These are phyloP conservation scores for Rhincodon typus DNA, from an alignment of 2,797 vertebrate species.

Conservation along the genomic window DNA sequence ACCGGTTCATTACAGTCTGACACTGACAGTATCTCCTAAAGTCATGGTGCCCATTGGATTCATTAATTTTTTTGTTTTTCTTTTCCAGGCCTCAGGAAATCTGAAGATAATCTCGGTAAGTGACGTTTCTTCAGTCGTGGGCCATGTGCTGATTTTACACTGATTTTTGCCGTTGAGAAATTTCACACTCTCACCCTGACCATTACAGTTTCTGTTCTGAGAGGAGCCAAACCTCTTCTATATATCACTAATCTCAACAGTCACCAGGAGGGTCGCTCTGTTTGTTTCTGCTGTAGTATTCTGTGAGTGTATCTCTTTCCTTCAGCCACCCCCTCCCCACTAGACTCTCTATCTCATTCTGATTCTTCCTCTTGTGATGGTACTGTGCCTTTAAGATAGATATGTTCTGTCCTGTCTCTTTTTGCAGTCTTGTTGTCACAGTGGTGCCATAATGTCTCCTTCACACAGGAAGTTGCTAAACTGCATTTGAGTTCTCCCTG, in stretches of 20 bases:
- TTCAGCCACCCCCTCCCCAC: too few relatives aligned
- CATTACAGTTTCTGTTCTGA: background rate
- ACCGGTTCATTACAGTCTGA: background rate
- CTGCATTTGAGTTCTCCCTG: too few relatives aligned
- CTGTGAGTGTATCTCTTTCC: too few relatives aligned
- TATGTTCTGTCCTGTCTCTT: too few relatives aligned
- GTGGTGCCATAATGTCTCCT: too few relatives aligned
- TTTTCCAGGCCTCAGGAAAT: background rate
- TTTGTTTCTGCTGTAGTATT: too few relatives aligned
- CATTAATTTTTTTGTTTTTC: background rate
- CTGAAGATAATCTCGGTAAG: background rate
- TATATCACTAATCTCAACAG: background rate
- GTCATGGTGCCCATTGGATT: background rate
- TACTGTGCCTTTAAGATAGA: too few relatives aligned
- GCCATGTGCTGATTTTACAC: background rate
- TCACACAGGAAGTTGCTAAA: too few relatives aligned
- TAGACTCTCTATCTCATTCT: too few relatives aligned
- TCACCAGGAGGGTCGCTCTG: too few relatives aligned
- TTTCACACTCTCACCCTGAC: background rate
- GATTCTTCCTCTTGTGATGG: background rate
- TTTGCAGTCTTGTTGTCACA: too few relatives aligned
- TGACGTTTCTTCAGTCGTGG: background rate
- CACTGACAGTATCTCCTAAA: background rate
- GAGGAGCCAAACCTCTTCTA: background rate
- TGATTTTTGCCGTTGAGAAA: background rate